Conservation (phyloP, 2,797 vertebrate genomes). For the Danio tinwini region DNA sequence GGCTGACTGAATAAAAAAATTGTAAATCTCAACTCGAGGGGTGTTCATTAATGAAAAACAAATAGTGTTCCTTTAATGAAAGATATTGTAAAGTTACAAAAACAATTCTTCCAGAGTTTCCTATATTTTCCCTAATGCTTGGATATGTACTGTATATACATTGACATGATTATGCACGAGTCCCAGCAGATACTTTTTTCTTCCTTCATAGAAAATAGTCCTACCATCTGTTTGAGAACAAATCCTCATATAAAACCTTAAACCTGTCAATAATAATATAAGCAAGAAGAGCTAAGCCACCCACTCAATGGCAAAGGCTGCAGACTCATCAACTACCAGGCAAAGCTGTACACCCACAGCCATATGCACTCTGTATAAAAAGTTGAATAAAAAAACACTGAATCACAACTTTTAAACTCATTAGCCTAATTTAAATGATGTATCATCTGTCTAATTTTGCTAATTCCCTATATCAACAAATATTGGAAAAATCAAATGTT, state of each 20-base stretch:
- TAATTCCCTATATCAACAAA: neutral
- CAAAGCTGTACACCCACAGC: slow-evolving; percentile 41
- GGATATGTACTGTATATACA: slow-evolving; percentile 15
- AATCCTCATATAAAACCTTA: neutral
- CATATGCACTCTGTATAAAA: slow-evolving; percentile 20
- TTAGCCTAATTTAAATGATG: neutral
- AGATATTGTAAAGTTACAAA: neutral
- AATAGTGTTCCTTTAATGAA: neutral
- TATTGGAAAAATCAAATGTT: neutral
- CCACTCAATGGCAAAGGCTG: slow-evolving; percentile 44
- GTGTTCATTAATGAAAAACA: no score
- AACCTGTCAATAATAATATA: slow-evolving; percentile 10
- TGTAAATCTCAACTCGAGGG: no score
- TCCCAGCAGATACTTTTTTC: neutral
- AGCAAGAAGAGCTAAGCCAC: slow-evolving; percentile 12
- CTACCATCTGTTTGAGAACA: slow-evolving; percentile 19
- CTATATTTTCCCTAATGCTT: neutral
- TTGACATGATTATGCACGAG: slow-evolving; percentile 1
- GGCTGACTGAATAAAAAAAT: no score
- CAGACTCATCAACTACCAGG: slow-evolving; percentile 26
- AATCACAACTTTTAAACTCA: neutral
- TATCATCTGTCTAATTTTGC: neutral
- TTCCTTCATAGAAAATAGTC: neutral
- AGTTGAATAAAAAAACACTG: neutral
- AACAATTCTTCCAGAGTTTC: neutral